A percentile compares a stretch with the other conserved stretches of the same genome.
Evolutionary conservation across 2,888 invertebrate species (phyloP).

Genomic region (Chaetoderma sp.): DNA sequence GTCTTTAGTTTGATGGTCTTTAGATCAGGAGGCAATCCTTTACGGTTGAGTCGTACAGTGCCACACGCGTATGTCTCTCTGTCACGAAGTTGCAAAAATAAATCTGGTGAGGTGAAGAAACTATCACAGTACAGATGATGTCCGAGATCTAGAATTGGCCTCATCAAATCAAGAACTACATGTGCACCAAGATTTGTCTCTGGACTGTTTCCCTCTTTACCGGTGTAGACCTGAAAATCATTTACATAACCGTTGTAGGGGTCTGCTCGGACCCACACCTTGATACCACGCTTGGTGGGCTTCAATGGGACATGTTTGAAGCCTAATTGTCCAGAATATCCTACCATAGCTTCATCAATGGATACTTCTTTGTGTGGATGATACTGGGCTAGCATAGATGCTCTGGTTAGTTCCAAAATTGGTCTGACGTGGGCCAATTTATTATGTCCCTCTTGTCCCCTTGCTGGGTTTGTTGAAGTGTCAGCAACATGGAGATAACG

Average conservation of each 20-base stretch:
- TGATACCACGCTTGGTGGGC: constrained; percentile 1
- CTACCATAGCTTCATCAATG: constrained; percentile 4
- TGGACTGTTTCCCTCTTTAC: not conserved
- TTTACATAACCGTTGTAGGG: not conserved
- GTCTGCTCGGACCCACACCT: too few relatives aligned
- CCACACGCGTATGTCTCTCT: constrained; percentile 4
- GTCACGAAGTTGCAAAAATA: not conserved
- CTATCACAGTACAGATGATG: constrained; percentile 10
- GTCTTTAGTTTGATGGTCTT: too few relatives aligned
- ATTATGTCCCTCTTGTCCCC: not conserved
- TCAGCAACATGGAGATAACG: constrained; percentile 1
- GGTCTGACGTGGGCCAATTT: not conserved
- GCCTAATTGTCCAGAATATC: not conserved
- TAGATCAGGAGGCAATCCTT: not conserved
- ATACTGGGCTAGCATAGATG: not conserved
- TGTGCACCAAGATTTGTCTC: not conserved
- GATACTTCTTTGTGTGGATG: not conserved
- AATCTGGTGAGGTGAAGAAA: constrained; percentile 1
- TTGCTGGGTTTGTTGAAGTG: not conserved
- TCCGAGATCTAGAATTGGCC: not conserved
- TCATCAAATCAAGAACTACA: constrained; percentile 7
- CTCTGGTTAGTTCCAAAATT: not conserved
- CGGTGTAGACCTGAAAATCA: not conserved
- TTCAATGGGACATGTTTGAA: constrained; percentile 1
- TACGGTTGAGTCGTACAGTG: not conserved